phyloP scores from a whole-genome alignment of 2,888 invertebrate genomes.

The Philhelius pedissequus region DNA sequence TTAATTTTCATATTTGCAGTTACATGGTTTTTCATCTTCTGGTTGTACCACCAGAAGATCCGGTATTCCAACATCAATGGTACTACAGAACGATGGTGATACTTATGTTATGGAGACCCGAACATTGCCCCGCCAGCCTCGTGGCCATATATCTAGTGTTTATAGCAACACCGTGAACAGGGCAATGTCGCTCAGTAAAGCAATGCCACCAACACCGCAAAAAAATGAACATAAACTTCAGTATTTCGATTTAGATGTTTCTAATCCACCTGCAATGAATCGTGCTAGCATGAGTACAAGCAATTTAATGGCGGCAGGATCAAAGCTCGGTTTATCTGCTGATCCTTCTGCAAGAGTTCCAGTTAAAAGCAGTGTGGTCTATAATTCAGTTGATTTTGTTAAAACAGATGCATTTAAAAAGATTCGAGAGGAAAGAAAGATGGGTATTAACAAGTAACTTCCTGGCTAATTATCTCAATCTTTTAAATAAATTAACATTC shows the following conservation, averaged over 20 bases:
- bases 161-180: conserved; percentile 51
- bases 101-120: conserved; percentile 74
- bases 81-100: conserved; percentile 73
- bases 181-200: conserved; percentile 45
- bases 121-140: conserved; percentile 76
- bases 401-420: conserved; percentile 96
- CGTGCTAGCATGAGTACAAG: conserved; percentile 75
- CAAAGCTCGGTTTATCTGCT: conserved; percentile 72
- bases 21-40: conserved; percentile 29
- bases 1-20: not conserved
- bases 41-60: conserved; percentile 72
- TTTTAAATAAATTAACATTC: conserved; percentile 15
- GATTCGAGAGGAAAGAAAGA: conserved; percentile 84
- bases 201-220: conserved; percentile 63
- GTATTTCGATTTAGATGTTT: conserved; percentile 90
- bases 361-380: conserved; percentile 82
- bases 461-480: not conserved
- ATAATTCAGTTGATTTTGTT: conserved; percentile 95
- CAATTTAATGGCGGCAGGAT: conserved; percentile 72
- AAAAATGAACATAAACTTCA: conserved; percentile 81
- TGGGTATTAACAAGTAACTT: conserved; percentile 73
- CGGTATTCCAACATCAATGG: conserved; percentile 75
- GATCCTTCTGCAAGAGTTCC: conserved; percentile 78
- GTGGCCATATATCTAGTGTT: conserved; percentile 60
- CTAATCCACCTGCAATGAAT: conserved; percentile 79